Percentiles rank a stretch among this genome's conserved stretches.
Evolutionary conservation across 2,113 vertebrate species (phyloP).

Genomic region (Casuarius casuarius): DNA sequence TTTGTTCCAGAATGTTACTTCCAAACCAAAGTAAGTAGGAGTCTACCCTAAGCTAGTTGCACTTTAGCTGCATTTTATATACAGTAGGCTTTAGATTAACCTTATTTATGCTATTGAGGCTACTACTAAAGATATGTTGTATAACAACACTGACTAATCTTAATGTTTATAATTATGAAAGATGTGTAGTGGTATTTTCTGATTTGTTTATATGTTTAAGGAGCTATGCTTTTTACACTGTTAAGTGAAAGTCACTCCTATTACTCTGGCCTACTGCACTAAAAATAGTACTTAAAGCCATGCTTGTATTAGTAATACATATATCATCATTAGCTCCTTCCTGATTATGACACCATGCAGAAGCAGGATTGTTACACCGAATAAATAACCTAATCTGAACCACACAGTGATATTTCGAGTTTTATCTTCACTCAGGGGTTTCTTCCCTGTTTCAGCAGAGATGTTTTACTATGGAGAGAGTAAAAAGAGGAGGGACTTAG

Average conservation of each 20-base stretch:
- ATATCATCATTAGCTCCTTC: neutral
- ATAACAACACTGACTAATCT: neutral
- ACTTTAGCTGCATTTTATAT: neutral
- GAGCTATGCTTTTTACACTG: neutral
- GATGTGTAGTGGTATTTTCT: neutral
- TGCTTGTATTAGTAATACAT: neutral
- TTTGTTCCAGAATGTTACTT: neutral
- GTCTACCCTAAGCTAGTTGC: neutral
- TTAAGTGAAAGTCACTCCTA: neutral
- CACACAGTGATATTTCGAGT: fast-evolving
- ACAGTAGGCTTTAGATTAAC: neutral
- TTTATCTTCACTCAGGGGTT: neutral
- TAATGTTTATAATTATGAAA: neutral
- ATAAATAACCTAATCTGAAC: neutral
- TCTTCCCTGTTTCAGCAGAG: neutral
- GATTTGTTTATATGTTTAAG: neutral
- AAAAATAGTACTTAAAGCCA: neutral
- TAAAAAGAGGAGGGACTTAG: neutral
- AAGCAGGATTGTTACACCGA: neutral
- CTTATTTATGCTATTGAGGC: neutral
- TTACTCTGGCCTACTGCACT: neutral
- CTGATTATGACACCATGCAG: neutral
- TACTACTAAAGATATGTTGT: neutral
- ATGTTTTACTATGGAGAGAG: neutral
- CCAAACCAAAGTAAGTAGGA: neutral